Evolutionary conservation across 1,140 invertebrate genomes (phyloP), one percentile per base, ranked within the genome.

Genomic region (Branchinecta lindahli): DNA sequence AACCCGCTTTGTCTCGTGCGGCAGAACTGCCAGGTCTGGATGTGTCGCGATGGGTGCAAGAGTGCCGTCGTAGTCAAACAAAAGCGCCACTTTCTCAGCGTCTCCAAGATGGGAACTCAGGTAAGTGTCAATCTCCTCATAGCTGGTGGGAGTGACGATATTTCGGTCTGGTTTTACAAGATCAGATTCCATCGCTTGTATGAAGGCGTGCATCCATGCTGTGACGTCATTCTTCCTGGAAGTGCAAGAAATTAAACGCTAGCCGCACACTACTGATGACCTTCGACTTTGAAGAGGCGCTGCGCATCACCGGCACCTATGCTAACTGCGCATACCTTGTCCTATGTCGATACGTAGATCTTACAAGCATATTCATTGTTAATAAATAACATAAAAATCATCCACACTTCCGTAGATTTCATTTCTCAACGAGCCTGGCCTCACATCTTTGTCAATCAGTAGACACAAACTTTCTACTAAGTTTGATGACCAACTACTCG

Each of bases 31-130:
- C 46, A 94, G 79, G 79, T 94, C 90, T 0, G 91, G 92, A 80
- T 93, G 91, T 0, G 89, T 88, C 0, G 90, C 90, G 73, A 94
- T 89, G 0, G 91, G 90, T 0, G 91, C 89, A 71, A 94, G 77
- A 0, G 92, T 94, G 20, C 91, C 92, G 75, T 94, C 92, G 77
- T 94, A 94, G 80, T 94, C 91, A 72, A 94, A 78, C 3, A 94
- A 79, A 4, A 94, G 79, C 0, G 90, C 90, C 73, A 94, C 77
- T 78, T 92, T 92, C 74, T 91, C 87, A 44, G 87, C 87, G 72
- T 89, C 86, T 70, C 90, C 90, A 73, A 93, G 89, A 78, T 92
- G 92, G 86, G 90, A 89, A 74, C 85, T 85, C 69, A 91, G 80
- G 77, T 90, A 91, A 76, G 91, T 87, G 76, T 92, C 90, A 76